Conservation (phyloP, 2,888 invertebrate species). For the Drymonia ruficornis region DNA sequence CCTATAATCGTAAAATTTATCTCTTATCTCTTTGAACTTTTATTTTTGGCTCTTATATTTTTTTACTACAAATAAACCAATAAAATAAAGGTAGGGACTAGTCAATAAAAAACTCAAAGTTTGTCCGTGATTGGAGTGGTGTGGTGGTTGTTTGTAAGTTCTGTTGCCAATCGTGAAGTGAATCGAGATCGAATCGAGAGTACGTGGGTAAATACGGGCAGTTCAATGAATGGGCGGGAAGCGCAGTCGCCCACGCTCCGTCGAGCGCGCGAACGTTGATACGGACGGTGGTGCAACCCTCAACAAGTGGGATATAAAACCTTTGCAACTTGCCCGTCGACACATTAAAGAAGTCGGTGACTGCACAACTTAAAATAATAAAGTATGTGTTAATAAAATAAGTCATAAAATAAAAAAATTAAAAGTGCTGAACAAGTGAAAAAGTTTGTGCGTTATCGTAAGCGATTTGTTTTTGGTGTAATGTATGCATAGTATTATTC, state of each 20-base stretch:
- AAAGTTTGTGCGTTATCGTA: slow-evolving; percentile 37
- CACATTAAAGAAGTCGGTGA: slow-evolving; percentile 29
- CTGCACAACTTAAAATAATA: slow-evolving; percentile 3
- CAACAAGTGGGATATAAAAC: slow-evolving; percentile 67
- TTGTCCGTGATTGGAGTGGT: slow-evolving; percentile 22
- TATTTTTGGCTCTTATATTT: background rate
- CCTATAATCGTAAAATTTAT: no score
- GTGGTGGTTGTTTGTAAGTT: slow-evolving; percentile 29
- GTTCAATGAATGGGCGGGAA: slow-evolving; percentile 75
- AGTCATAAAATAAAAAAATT: slow-evolving; percentile 14
- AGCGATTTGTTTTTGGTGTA: slow-evolving; percentile 34
- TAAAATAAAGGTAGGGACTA: slow-evolving; percentile 6
- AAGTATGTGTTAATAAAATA: slow-evolving; percentile 12
- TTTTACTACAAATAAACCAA: slow-evolving; percentile 1
- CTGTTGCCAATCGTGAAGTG: slow-evolving; percentile 29
- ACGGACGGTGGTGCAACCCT: slow-evolving; percentile 49
- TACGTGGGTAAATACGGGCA: slow-evolving; percentile 51
- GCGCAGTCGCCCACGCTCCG: slow-evolving; percentile 81
- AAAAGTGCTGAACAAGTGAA: slow-evolving; percentile 23
- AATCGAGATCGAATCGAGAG: slow-evolving; percentile 59
- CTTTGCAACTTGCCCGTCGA: slow-evolving; percentile 39
- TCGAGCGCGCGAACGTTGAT: slow-evolving; percentile 78
- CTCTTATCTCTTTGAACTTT: no score
- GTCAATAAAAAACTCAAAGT: slow-evolving; percentile 21
- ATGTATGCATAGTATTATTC: slow-evolving; percentile 44